Evolutionary conservation across 1,140 invertebrate species (phyloP), one percentile per base, ranked within the genome.

Genomic region (Chrysomallon squamiferum): DNA sequence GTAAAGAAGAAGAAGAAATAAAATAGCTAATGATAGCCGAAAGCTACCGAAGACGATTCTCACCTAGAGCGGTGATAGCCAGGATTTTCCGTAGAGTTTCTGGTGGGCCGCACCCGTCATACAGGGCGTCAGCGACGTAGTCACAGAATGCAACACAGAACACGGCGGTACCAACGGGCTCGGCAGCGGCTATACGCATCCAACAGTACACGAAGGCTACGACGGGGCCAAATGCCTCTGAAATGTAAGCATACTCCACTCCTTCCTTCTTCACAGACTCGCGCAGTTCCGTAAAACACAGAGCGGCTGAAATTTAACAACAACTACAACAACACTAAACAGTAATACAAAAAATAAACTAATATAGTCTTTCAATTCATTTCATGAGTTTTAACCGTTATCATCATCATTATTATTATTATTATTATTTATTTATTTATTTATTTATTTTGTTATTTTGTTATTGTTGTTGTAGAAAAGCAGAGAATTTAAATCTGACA

Each of bases 191-290:
- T 22, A 75, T 75, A 9, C 73, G 65, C 69, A 75, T 76, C 73
- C 73, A 77, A 3, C 66, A 76, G 59, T 73, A 77, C 3, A 75
- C 70, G 50, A 75, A 77, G 29, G 73, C 69, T 9, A 71, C 71
- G 11, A 75, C 32, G 9, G 76, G 73, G 2, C 76, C 76, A 41
- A 74, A 76, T 0, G 75, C 75, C 59, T 76, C 73, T 22, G 73
- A 68, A 41, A 76, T 74, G 59, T 76, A 76, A 20, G 72, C 75
- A 57, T 76, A 76, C 63, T 76, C 75, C 45, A 73, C 73, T 0
- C 75, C 75, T 18, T 74, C 75, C 20, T 68, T 43, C 30, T 59
- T 59, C n/a, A 76, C 75, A 33, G 73, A 76, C 33, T 74, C 73
- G 27, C 73, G 62, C 6, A 76, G 68, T 60, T 76, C 75, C 13